Evolutionary conservation across 2,888 invertebrate genomes (phyloP).

Genomic region (Mythimna impura): DNA sequence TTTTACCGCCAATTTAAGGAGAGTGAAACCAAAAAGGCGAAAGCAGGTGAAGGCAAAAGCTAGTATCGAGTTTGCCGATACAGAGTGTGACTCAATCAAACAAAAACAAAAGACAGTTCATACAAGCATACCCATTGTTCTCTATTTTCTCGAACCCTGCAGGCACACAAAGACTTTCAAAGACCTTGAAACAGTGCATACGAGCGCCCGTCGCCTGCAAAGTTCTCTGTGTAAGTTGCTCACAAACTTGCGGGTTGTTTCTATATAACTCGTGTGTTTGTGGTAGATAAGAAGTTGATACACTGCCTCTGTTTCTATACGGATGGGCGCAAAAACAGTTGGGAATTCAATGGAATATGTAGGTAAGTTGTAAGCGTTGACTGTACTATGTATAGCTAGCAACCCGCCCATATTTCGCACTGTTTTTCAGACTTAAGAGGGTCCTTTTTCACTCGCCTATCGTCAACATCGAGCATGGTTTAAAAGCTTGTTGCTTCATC

Average conservation of each 20-base stretch:
- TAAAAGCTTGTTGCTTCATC: too few species aligned
- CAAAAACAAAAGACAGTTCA: slow-evolving; percentile 14
- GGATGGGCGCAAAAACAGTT: slow-evolving; percentile 49
- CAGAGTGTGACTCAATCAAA: background rate
- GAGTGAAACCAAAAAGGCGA: too few species aligned
- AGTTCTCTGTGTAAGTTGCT: slow-evolving; percentile 36
- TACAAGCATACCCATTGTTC: slow-evolving; percentile 26
- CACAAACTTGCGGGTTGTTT: slow-evolving; percentile 49
- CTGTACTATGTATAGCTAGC: background rate
- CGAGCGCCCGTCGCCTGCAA: slow-evolving; percentile 30
- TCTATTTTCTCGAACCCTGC: slow-evolving; percentile 16
- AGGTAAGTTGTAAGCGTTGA: background rate
- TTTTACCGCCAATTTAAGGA: too few species aligned
- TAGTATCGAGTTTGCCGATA: too few species aligned
- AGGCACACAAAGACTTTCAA: slow-evolving; percentile 28
- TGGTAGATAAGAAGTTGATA: slow-evolving; percentile 57
- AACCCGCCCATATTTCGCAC: too few species aligned
- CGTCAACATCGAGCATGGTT: too few species aligned
- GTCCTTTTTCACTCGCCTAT: too few species aligned
- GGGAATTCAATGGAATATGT: slow-evolving; percentile 23
- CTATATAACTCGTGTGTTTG: slow-evolving; percentile 46
- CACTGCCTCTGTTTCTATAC: slow-evolving; percentile 40
- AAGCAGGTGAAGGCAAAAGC: too few species aligned
- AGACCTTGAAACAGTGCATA: slow-evolving; percentile 57
- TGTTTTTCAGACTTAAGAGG: background rate